Conservation (phyloP, 2,797 vertebrate genomes). For the Sphenopsis melanotis region DNA sequence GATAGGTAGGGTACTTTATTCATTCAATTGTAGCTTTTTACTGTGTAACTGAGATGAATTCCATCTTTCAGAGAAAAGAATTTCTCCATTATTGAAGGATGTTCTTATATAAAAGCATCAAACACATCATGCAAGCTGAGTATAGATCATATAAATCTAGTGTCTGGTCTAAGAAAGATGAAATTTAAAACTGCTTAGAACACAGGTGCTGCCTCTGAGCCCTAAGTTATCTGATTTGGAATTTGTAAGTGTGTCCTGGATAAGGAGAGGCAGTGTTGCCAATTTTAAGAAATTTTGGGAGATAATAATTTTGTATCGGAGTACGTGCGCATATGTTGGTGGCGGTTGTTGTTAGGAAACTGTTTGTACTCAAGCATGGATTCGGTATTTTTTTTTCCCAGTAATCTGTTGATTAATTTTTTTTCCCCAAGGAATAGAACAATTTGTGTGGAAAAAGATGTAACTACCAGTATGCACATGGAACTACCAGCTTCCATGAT, state of each 20-base stretch:
- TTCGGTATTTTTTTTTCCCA: background rate
- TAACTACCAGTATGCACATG: background rate
- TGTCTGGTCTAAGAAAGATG: background rate
- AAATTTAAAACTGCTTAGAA: background rate
- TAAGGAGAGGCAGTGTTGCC: background rate
- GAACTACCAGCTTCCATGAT: background rate
- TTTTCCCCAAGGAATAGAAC: constrained; percentile 5
- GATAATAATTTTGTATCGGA: background rate
- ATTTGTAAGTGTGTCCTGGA: background rate
- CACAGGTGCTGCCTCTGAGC: background rate
- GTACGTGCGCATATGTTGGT: background rate
- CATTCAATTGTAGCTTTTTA: background rate
- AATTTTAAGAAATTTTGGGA: background rate
- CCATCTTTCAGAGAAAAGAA: background rate
- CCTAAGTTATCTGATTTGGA: background rate
- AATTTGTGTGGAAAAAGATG: background rate
- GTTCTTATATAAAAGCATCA: background rate
- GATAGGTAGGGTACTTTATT: background rate
- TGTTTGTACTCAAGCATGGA: constrained; percentile 16
- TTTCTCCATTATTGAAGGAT: background rate
- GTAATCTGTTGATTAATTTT: constrained; percentile 29
- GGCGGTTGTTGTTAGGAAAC: background rate
- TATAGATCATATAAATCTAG: background rate
- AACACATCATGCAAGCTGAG: background rate
- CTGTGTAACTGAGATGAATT: background rate